Percentiles rank a stretch among this genome's conserved stretches.
These are phyloP conservation scores for Pegoplata infirma DNA, from an alignment of 2,888 invertebrate species.

Conservation along the genomic window DNA sequence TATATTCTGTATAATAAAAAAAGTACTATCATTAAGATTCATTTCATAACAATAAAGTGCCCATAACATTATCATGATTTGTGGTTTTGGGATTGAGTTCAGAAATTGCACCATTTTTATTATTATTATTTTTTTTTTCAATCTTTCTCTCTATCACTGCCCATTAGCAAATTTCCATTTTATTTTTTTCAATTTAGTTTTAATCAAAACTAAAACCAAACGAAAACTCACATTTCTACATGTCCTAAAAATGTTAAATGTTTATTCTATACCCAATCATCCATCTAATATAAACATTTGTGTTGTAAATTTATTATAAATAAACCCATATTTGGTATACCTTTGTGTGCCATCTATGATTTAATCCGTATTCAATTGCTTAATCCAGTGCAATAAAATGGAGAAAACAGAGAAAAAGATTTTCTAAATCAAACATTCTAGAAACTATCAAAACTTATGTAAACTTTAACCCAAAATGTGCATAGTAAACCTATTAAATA, in stretches of 20 bases:
- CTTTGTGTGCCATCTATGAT: constrained; percentile 14
- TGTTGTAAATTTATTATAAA: neutral
- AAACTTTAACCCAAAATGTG: neutral
- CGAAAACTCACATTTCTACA: too few species aligned
- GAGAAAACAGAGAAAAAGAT: constrained; percentile 4
- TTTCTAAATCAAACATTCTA: constrained; percentile 22
- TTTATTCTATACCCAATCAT: neutral
- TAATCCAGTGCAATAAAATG: neutral
- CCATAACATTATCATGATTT: too few species aligned
- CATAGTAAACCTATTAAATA: neutral
- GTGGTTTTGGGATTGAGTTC: too few species aligned
- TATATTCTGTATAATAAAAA: too few species aligned
- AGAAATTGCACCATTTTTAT: too few species aligned
- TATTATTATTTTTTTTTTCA: too few species aligned
- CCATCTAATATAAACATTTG: neutral
- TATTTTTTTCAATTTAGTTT: too few species aligned
- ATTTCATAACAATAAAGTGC: too few species aligned
- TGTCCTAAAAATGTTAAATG: neutral
- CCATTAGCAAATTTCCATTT: too few species aligned
- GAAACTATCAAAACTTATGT: neutral
- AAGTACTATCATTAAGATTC: too few species aligned
- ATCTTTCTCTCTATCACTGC: too few species aligned
- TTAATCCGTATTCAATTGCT: constrained; percentile 21
- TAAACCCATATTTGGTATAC: neutral
- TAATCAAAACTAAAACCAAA: too few species aligned